Conservation (phyloP, 2,888 invertebrate species). For the Carterocephalus palaemon region DNA sequence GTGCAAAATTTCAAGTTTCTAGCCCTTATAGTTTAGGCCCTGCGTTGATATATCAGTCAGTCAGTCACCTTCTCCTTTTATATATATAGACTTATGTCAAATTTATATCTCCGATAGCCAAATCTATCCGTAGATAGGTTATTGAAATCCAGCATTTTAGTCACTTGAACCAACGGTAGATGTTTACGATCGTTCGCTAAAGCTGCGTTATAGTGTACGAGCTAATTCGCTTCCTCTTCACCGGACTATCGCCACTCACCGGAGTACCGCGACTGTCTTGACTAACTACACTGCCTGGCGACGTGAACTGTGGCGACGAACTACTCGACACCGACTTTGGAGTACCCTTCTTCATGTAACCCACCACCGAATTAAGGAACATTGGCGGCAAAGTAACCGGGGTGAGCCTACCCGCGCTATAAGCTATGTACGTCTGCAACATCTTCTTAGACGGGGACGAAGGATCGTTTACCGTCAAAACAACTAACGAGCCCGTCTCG, state of each 20-base stretch:
- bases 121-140: too few species aligned
- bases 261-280: constrained; percentile 47
- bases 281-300: constrained; percentile 55
- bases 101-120: too few species aligned
- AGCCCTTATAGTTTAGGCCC: too few species aligned
- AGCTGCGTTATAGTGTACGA: constrained; percentile 67
- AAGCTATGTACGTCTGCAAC: constrained; percentile 67
- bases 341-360: constrained; percentile 63
- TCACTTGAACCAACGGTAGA: too few species aligned
- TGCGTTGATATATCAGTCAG: too few species aligned
- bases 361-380: constrained; percentile 60
- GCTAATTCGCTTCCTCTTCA: constrained; percentile 51
- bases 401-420: constrained; percentile 52
- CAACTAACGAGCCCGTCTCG: constrained; percentile 63
- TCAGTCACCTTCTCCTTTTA: too few species aligned
- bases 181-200: constrained; percentile 34
- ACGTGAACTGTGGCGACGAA: constrained; percentile 68
- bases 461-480: constrained; percentile 65
- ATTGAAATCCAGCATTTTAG: too few species aligned
- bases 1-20: too few species aligned
- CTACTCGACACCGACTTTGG: constrained; percentile 49
- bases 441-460: constrained; percentile 63
- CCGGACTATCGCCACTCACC: constrained; percentile 41
- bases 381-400: constrained; percentile 58
- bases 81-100: too few species aligned